Percentiles rank a stretch among this genome's conserved stretches.
These are phyloP conservation scores for Drosophila orosa DNA, from an alignment of 1,140 invertebrate genomes.

Conservation along the genomic window DNA sequence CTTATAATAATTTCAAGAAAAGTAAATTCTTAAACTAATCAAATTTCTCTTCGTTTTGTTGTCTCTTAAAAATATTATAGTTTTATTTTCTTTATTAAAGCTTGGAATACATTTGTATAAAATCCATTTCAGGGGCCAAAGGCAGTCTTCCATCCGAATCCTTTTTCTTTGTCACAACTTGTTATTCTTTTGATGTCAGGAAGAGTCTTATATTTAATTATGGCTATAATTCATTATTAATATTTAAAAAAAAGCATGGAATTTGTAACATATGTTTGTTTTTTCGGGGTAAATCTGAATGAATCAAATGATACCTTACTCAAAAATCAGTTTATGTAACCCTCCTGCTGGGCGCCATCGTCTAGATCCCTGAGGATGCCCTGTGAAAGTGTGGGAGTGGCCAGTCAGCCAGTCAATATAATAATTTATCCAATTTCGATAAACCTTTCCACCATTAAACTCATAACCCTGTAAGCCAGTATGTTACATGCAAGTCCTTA, in stretches of 20 bases:
- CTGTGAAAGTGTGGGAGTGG: conserved; percentile 50
- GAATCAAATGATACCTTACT: conserved; percentile 54
- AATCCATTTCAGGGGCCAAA: neutral
- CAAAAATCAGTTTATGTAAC: conserved; percentile 38
- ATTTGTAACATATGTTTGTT: neutral
- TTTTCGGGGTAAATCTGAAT: neutral
- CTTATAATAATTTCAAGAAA: too few species aligned
- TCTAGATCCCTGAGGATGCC: conserved; percentile 67
- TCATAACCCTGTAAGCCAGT: conserved; percentile 15
- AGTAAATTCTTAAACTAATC: too few species aligned
- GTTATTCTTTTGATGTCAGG: neutral
- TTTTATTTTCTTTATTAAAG: neutral
- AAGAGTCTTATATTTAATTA: neutral
- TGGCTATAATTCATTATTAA: neutral
- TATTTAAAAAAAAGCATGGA: neutral
- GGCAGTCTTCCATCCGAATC: neutral
- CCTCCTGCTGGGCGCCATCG: conserved; percentile 44
- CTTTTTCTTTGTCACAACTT: neutral
- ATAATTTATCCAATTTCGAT: neutral
- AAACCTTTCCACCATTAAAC: neutral
- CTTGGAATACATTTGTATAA: neutral
- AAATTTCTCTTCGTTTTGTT: neutral
- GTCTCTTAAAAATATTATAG: conserved; percentile 2
- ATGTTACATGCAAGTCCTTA: conserved; percentile 18
- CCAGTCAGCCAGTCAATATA: conserved; percentile 43